phyloP scores from a whole-genome alignment of 30 jellyfish, hydroid and myxozoan genomes.

The Turritopsis rubra region DNA sequence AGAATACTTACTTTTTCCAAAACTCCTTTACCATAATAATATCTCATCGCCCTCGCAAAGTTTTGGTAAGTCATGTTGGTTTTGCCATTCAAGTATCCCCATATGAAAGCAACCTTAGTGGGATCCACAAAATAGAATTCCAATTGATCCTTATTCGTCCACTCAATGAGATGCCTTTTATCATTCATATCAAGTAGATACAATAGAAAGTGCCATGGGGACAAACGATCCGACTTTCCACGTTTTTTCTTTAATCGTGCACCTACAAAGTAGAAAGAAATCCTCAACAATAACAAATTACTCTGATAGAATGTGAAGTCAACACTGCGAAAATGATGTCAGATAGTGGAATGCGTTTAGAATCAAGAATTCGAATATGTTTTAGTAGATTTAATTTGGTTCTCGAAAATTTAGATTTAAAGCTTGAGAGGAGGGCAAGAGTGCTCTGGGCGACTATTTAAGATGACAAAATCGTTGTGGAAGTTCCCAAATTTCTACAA shows the following conservation, averaged over 20 bases:
- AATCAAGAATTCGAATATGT: too few relatives aligned
- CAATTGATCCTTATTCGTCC: neutral
- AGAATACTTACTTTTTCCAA: neutral
- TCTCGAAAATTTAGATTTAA: too few relatives aligned
- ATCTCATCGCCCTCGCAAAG: neutral
- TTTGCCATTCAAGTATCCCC: neutral
- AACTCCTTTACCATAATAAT: neutral
- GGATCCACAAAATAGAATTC: neutral
- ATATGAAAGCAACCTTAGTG: neutral
- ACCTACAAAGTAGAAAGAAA: neutral
- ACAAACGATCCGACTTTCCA: neutral
- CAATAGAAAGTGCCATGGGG: neutral
- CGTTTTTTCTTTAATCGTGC: neutral
- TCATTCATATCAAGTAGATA: neutral
- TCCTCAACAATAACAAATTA: too few relatives aligned
- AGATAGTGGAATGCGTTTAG: too few relatives aligned
- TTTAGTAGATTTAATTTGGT: too few relatives aligned
- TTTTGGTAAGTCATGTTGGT: neutral
- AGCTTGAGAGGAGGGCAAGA: too few relatives aligned
- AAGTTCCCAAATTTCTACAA: too few relatives aligned
- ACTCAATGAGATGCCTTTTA: neutral
- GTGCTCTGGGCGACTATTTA: too few relatives aligned
- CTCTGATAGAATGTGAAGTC: too few relatives aligned
- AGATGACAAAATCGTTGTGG: too few relatives aligned
- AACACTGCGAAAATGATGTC: too few relatives aligned